Evolutionary conservation across 2,888 invertebrate genomes (phyloP), one percentile per base, ranked within the genome.

Genomic region (Synanthedon vespiformis): DNA sequence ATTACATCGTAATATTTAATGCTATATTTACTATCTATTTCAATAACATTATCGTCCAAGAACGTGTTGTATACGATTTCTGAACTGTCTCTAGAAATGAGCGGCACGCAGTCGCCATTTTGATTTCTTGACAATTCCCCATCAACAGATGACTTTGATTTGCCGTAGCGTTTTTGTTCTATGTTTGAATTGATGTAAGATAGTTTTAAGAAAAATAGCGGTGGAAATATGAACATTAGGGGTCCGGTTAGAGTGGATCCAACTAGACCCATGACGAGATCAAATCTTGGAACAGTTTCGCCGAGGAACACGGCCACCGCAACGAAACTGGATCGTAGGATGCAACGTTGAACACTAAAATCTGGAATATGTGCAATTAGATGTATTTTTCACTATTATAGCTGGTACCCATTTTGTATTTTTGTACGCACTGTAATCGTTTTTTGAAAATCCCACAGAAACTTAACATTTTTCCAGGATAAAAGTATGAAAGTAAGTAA

Each of bases 181-280:
- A 34, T 10, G 13, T 68, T 61, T 1, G 77, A 68, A 58, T 77
- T 82, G 61, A 93, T 81, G 51, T 86, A 84, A 52, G 89, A 78
- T 10, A 94, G 90, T 70, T 90, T 92, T 0, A 92, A 81, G 72
- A 95, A 96, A 66, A 96, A 91, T 48, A 96, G 62, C 0, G 96
- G 94, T 0, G 96, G 96, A 55, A 95, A 89, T 55, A 97, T 90
- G 61, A 96, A 96, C 63, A 95, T 93, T 11, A 96, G 78, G 0
- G 96, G 94, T 0, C 95, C 94, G 0, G 93, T 93, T 4, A 96
- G 87, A 0, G 94, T 93, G 4, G 95, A 95, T 0, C 97, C 96
- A 10, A 96, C 91, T 1, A 96, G 81, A 2, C 95, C 92, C 92
- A 96, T 93, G 11, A 96, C 93, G 16, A 95, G 85, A 64, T 96